Evolutionary conservation across 2,888 invertebrate genomes (phyloP).

Genomic region (Petrolisthes manimaculis): DNA sequence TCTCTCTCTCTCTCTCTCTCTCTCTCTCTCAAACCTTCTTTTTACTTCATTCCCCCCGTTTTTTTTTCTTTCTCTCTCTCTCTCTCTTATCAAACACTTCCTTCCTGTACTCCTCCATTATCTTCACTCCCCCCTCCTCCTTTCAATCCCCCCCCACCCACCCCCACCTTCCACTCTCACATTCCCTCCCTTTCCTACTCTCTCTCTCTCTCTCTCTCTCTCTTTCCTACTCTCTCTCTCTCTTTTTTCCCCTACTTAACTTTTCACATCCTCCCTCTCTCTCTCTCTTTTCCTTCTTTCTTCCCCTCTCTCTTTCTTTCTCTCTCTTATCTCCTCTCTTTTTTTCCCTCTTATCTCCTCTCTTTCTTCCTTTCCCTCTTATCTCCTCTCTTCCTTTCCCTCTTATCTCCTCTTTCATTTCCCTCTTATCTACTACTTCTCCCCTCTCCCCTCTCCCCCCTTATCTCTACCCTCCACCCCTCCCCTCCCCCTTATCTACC

Average conservation of each 20-base stretch:
- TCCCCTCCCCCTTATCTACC: background rate
- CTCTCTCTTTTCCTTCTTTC: background rate
- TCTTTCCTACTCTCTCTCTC: background rate
- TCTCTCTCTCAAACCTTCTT: too few species aligned
- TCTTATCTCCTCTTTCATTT: background rate
- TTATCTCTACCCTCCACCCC: background rate
- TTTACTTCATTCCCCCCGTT: background rate
- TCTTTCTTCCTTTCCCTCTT: background rate
- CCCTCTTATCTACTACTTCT: background rate
- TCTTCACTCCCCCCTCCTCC: too few species aligned
- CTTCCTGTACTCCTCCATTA: too few species aligned
- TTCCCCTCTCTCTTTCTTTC: background rate
- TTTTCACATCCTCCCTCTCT: background rate
- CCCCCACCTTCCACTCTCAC: background rate
- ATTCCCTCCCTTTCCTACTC: background rate
- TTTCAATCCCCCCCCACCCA: background rate
- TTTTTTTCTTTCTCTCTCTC: conserved; percentile 18
- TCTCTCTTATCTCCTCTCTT: background rate
- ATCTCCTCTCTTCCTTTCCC: background rate
- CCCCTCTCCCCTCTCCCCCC: background rate
- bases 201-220: conserved; percentile 9
- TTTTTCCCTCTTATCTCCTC: background rate
- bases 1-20: too few species aligned
- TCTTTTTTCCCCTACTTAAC: background rate
- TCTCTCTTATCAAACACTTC: background rate